These are phyloP conservation scores for Bilobella aurantiaca DNA, from an alignment of 1,140 invertebrate genomes.

Conservation along the genomic window DNA sequence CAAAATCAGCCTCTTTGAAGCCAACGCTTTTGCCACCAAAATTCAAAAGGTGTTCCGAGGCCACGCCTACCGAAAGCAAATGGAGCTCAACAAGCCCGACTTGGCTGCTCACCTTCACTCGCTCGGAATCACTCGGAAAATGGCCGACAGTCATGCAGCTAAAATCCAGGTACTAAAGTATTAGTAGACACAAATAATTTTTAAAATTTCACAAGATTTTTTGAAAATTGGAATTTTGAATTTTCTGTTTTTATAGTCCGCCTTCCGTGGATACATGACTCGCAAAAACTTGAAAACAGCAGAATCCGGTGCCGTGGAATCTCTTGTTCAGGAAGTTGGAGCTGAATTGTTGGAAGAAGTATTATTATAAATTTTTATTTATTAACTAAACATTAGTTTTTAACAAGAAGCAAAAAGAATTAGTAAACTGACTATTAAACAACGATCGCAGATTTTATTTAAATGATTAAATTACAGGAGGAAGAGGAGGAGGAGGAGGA, in stretches of 20 bases:
- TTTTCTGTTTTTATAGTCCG: background rate
- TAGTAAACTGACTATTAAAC: no score
- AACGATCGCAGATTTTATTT: no score
- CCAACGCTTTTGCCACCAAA: conserved; percentile 16
- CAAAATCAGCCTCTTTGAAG: conserved; percentile 6
- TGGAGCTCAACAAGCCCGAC: background rate
- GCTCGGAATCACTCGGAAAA: background rate
- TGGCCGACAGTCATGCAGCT: background rate
- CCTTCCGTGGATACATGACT: background rate
- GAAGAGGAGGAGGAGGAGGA: background rate
- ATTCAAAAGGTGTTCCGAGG: conserved; percentile 21
- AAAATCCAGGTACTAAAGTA: background rate
- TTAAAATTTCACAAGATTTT: background rate
- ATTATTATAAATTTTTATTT: no score
- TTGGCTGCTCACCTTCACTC: background rate
- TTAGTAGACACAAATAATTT: background rate
- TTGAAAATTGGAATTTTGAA: background rate
- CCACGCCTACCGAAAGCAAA: background rate
- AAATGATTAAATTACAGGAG: background rate
- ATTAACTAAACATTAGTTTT: no score
- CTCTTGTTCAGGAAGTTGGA: background rate
- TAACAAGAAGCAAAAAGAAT: no score
- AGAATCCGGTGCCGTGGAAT: background rate
- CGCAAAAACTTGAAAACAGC: background rate
- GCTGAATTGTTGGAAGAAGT: background rate